Evolutionary conservation across 92 coral and sea anemone species (phyloP).

Genomic region (Paramuricea clavata): DNA sequence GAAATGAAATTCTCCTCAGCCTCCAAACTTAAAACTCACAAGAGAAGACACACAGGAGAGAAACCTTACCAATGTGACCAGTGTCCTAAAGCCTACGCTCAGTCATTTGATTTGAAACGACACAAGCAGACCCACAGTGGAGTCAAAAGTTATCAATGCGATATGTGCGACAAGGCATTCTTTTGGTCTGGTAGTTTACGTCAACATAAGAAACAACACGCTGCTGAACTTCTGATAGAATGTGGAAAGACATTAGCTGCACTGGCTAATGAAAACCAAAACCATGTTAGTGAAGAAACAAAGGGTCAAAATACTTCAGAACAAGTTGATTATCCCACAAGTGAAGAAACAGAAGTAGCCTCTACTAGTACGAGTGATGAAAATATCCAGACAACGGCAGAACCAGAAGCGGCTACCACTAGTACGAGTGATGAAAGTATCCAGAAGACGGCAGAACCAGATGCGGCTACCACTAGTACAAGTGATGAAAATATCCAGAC

Average conservation of each 20-base stretch:
- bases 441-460: neutral
- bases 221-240: neutral
- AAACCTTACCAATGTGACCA: constrained; percentile 16
- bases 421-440: too few species aligned
- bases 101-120: neutral
- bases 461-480: neutral
- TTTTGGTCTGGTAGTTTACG: constrained; percentile 5
- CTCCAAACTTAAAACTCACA: neutral
- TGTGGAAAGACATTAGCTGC: constrained; percentile 6
- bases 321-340: neutral
- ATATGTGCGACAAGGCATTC: constrained; percentile 4
- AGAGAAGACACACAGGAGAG: neutral
- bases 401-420: neutral
- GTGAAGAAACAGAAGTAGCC: neutral
- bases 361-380: neutral
- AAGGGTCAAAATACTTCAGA: neutral
- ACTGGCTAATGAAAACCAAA: neutral
- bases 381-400: too few species aligned
- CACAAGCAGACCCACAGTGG: constrained; percentile 20
- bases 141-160: constrained; percentile 1
- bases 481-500: neutral
- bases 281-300: neutral
- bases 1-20: constrained; percentile 5
- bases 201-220: constrained; percentile 16
- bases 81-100: constrained; percentile 1